Base-by-base conservation (phyloP, 2,888 invertebrate genomes). In the Pimpla rufipes region DNA sequence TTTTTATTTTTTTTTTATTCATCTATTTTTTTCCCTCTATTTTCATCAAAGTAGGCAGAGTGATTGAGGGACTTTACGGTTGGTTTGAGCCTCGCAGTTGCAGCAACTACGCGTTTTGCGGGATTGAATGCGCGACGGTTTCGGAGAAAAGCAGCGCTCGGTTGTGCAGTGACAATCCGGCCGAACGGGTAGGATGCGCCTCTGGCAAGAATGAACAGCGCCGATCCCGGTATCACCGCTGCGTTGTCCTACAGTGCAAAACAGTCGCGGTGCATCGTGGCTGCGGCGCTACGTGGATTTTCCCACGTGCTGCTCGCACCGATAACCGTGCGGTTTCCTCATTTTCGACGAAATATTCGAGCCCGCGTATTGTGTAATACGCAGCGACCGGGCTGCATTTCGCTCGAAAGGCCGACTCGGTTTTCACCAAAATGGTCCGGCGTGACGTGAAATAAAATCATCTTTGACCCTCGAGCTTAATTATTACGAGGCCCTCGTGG, bases 261-360 rank as follows among this genome's bases (percentile, higher is more conserved):
- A 35, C 55, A 45, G 70, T 70, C 37, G 70, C 13, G 62, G 37
- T 66, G 4, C 21, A 47, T 0, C 10, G 35, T 5, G 3, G 29
- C 29, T 37, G 50, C 45, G 11, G 23, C 29, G 8, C 23, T 52
- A 42, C 42, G 6, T 16, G 45, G 21, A n/a, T 47, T 73, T 67
- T 40, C 5, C 66, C 35, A 21, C 18, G 50, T 59, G 68, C 59
- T 68, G 77, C 50, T 59, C 4, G 16, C 6, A 37, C 59, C 37
- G 79, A 74, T 68, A 68, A 68, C 35, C 45, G 37, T 74, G 37
- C 42, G 59, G 40, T 74, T 16, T 18, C 18, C 42, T 73, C 42
- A 79, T 64, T 79, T 75, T 75, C 52, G 50, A n/a, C 42, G 23
- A 66, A 23, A 35, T 45, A 21, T 52, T 18, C 55, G 42, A 29